These are phyloP conservation scores for Drosophila kanapiae DNA, from an alignment of 1,140 invertebrate species.

Conservation along the genomic window DNA sequence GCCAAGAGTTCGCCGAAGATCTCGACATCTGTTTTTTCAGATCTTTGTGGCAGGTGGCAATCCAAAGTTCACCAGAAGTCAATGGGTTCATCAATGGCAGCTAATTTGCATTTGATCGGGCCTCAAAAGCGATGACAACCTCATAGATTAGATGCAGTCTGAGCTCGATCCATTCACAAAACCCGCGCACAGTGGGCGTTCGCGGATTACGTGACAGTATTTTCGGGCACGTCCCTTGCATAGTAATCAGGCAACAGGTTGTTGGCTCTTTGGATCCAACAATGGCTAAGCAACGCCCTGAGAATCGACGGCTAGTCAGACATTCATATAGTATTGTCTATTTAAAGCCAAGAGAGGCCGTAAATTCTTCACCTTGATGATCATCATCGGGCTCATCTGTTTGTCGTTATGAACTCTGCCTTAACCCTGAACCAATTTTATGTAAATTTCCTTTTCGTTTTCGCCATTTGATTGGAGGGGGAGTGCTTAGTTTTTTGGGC, in stretches of 20 bases:
- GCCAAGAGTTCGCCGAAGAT: conserved; percentile 4
- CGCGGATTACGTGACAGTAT: conserved; percentile 74
- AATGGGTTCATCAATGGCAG: conserved; percentile 59
- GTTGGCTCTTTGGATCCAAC: conserved; percentile 20
- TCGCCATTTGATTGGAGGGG: neutral
- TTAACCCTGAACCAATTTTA: conserved; percentile 29
- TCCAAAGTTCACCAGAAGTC: conserved; percentile 31
- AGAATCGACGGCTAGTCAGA: conserved; percentile 14
- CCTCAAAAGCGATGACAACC: conserved; percentile 27
- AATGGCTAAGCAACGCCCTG: conserved; percentile 41
- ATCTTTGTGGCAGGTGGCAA: conserved; percentile 29
- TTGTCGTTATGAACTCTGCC: conserved; percentile 6
- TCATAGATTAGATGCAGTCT: conserved; percentile 25
- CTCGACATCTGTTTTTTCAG: conserved; percentile 35
- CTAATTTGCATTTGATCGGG: conserved; percentile 53
- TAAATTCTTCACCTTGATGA: conserved; percentile 23
- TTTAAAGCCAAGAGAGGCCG: conserved; percentile 12
- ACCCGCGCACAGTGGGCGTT: conserved; percentile 21
- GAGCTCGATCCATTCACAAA: conserved; percentile 32
- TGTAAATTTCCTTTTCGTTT: conserved; percentile 6
- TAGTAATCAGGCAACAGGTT: conserved; percentile 60
- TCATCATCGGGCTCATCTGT: neutral
- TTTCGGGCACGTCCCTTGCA: conserved; percentile 62
- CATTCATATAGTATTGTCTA: conserved; percentile 18
- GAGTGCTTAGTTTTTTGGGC: conserved; percentile 6